These are phyloP conservation scores for Scolanthus callimorphus DNA, from an alignment of 92 coral and sea anemone species.

Conservation along the genomic window DNA sequence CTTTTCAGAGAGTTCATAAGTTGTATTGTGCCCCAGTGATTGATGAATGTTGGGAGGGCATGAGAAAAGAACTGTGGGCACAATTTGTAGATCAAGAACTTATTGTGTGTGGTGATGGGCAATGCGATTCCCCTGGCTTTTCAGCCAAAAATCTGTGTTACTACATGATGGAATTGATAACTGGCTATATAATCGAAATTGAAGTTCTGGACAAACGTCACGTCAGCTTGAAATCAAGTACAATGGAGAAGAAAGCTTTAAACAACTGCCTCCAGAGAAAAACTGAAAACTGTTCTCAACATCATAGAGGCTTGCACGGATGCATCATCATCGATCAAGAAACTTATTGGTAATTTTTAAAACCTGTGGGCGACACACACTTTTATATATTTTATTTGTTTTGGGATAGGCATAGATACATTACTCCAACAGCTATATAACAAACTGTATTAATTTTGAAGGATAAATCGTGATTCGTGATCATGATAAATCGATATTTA, in stretches of 20 bases:
- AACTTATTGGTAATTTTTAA: no score
- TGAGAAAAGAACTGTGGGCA: slow-evolving; percentile 22
- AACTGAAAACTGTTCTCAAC: background rate
- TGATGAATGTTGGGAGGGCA: slow-evolving; percentile 27
- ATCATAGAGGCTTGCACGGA: slow-evolving; percentile 7
- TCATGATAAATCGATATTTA: no score
- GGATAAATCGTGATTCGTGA: no score
- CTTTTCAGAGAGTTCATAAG: slow-evolving; percentile 10
- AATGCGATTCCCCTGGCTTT: slow-evolving; percentile 47
- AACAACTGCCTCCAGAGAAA: slow-evolving; percentile 1
- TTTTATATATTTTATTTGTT: no score
- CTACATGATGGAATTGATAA: slow-evolving; percentile 15
- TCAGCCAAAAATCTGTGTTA: slow-evolving; percentile 33
- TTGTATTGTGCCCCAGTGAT: slow-evolving; percentile 34
- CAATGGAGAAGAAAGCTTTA: slow-evolving; percentile 23
- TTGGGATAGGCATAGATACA: no score
- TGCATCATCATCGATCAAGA: slow-evolving; percentile 23
- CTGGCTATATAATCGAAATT: slow-evolving; percentile 27
- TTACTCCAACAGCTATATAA: no score
- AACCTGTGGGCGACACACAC: no score
- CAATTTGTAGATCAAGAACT: slow-evolving; percentile 23
- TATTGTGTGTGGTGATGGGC: slow-evolving; percentile 35
- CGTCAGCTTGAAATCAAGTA: slow-evolving; percentile 14
- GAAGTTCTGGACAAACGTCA: slow-evolving; percentile 19
- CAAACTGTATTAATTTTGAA: no score